Conservation (phyloP, 1,140 invertebrate species). For the Aphaenogaster floridana region DNA sequence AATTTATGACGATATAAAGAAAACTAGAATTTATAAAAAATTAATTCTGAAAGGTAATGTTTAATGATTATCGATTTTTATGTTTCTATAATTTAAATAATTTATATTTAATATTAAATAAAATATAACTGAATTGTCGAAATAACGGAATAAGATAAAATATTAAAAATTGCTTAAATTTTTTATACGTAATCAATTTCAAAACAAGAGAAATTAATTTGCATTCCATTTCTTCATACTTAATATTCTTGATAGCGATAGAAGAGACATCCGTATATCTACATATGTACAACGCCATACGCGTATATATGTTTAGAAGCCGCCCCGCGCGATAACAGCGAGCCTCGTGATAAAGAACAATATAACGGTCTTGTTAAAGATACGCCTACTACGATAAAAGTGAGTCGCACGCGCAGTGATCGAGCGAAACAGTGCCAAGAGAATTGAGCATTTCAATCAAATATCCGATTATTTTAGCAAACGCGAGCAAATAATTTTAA, state of each 20-base stretch:
- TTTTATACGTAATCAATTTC: not conserved
- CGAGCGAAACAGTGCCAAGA: constrained; percentile 10
- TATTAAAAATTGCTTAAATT: not conserved
- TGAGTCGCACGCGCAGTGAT: constrained; percentile 65
- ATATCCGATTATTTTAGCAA: not conserved
- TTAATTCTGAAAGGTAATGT: not conserved
- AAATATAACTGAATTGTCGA: not conserved
- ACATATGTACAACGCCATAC: constrained; percentile 29
- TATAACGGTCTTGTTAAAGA: constrained; percentile 82
- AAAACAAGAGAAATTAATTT: not conserved
- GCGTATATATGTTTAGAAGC: constrained; percentile 79
- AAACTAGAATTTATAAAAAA: not conserved
- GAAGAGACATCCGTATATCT: constrained; percentile 48
- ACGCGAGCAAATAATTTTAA: constrained; percentile 28
- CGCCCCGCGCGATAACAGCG: constrained; percentile 76
- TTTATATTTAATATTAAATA: constrained; percentile 1
- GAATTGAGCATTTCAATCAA: constrained; percentile 35
- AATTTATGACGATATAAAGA: not conserved
- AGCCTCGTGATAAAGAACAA: constrained; percentile 78
- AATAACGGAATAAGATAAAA: not conserved
- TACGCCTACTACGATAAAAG: constrained; percentile 82
- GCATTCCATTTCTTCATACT: constrained; percentile 44
- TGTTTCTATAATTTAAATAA: constrained; percentile 1
- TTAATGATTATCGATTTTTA: not conserved
- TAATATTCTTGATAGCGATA: constrained; percentile 61